Evolutionary conservation across 2,113 vertebrate species (phyloP), one percentile per base, ranked within the genome.

Genomic region (Rhynchomys soricoides): DNA sequence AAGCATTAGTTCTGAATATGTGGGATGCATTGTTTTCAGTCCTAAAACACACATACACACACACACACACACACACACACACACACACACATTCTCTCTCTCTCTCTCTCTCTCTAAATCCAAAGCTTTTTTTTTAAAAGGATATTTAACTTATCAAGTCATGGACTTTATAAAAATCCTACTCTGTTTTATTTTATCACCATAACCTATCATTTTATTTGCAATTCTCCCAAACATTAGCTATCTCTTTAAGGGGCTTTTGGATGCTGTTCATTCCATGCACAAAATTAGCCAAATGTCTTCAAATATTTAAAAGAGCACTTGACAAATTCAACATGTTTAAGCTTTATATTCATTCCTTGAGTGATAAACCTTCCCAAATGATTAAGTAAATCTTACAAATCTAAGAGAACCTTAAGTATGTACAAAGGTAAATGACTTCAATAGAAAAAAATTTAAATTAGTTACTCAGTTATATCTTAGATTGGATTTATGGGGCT

Each of bases 281-380:
- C 94, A 86, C n/a, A 81, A 87, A 95, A 10, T 88, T 94, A 94
- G 82, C 40, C 55, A 94, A 79, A 68, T 0, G 68, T 17, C 26
- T 90, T 94, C 66, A 86, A 93, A 87, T 85, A 96, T 92, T 86
- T 95, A 93, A 96, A 90, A 86, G 73, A 43, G 68, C 2, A 34
- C 77, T 94, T 93, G 74, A 70, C 66, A 73, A 78, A 82, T 86
- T 90, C 90, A 93, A 24, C 64, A 37, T 77, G 52, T 85, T 92
- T 85, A 81, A 95, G 45, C 90, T 77, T 43, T 86, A 43, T 55
- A 59, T 70, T 95, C 55, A 95, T 34, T 91, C 89, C 31, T 26
- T 66, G 62, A 86, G 31, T 74, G 77, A 91, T n/a, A 93, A 79
- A 59, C 17, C 59, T 92, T 92, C 31, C 74, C 9, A 70, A 59